These are phyloP conservation scores for Nesoenas mayeri DNA, from an alignment of 2,113 vertebrate genomes.

Conservation along the genomic window DNA sequence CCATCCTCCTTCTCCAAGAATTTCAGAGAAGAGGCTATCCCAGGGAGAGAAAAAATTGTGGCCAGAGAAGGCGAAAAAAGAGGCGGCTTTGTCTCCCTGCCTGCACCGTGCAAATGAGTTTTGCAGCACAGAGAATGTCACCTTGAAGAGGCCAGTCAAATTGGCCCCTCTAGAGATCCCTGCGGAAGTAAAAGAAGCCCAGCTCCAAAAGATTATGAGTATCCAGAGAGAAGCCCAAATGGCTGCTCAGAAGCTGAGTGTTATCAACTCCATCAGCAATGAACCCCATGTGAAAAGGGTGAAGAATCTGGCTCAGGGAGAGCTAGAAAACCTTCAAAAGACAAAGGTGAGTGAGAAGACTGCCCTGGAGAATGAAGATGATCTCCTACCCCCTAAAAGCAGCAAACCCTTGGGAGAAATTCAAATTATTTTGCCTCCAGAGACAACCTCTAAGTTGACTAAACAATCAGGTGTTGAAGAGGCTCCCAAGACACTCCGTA, in stretches of 20 bases:
- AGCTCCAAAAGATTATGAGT: slow-evolving; percentile 74
- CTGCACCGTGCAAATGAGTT: neutral
- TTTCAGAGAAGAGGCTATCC: slow-evolving; percentile 19
- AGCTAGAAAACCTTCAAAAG: slow-evolving; percentile 46
- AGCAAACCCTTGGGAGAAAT: slow-evolving; percentile 52
- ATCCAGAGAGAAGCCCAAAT: slow-evolving; percentile 65
- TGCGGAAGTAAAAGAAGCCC: slow-evolving; percentile 75
- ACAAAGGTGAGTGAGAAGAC: slow-evolving; percentile 9
- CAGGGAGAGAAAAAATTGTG: slow-evolving; percentile 25
- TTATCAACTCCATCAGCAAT: neutral
- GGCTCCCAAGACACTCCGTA: neutral
- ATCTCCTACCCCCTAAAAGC: neutral
- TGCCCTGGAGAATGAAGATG: slow-evolving; percentile 12
- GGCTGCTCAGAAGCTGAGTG: slow-evolving; percentile 28
- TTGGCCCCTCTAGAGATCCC: slow-evolving; percentile 79
- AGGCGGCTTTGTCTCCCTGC: slow-evolving; percentile 21
- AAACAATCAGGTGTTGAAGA: neutral
- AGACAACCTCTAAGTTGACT: neutral
- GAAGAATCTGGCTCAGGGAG: slow-evolving; percentile 47
- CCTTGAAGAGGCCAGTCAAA: slow-evolving; percentile 70
- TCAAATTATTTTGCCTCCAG: slow-evolving; percentile 51
- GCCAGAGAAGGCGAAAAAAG: slow-evolving; percentile 34
- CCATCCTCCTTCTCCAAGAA: slow-evolving; percentile 29
- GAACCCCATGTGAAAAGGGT: slow-evolving; percentile 44
- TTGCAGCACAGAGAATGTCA: slow-evolving; percentile 35